A percentile compares a stretch with the other conserved stretches of the same genome.
Conservation (phyloP, 2,888 invertebrate species). For the Yponomeuta cagnagella region DNA sequence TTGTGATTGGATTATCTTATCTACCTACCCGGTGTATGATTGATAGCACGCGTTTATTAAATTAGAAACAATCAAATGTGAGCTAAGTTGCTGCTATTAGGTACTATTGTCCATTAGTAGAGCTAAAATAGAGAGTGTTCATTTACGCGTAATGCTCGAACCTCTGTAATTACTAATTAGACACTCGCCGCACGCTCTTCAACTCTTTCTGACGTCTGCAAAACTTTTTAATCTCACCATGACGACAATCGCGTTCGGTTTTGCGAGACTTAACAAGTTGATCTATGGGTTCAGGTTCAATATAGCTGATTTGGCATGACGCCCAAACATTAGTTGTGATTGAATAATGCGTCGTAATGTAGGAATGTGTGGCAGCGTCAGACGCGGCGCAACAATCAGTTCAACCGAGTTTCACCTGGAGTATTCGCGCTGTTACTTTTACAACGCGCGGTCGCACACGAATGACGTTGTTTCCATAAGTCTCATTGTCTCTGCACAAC, state of each 20-base stretch:
- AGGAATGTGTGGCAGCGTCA: slow-evolving; percentile 55
- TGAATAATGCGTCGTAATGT: slow-evolving; percentile 44
- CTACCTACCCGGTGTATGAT: neutral
- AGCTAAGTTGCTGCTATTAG: neutral
- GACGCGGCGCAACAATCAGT: slow-evolving; percentile 50
- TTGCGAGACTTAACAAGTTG: neutral
- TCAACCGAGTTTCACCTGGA: slow-evolving; percentile 71
- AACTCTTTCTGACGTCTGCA: neutral
- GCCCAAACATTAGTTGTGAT: slow-evolving; percentile 18
- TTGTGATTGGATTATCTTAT: neutral
- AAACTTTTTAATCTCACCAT: neutral
- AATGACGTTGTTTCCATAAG: slow-evolving; percentile 71
- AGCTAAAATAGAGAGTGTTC: neutral
- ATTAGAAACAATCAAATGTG: neutral
- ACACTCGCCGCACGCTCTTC: neutral
- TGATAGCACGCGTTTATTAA: neutral
- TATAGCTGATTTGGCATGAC: neutral
- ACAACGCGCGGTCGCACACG: slow-evolving; percentile 72
- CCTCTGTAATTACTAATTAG: neutral
- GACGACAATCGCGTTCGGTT: neutral
- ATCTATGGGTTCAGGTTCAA: neutral
- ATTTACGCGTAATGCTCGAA: neutral
- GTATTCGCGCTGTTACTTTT: slow-evolving; percentile 74
- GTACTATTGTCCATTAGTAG: neutral
- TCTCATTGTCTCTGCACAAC: slow-evolving; percentile 57